Base-by-base conservation (phyloP, 1,140 invertebrate genomes). In the Probaryconus sp. region DNA sequence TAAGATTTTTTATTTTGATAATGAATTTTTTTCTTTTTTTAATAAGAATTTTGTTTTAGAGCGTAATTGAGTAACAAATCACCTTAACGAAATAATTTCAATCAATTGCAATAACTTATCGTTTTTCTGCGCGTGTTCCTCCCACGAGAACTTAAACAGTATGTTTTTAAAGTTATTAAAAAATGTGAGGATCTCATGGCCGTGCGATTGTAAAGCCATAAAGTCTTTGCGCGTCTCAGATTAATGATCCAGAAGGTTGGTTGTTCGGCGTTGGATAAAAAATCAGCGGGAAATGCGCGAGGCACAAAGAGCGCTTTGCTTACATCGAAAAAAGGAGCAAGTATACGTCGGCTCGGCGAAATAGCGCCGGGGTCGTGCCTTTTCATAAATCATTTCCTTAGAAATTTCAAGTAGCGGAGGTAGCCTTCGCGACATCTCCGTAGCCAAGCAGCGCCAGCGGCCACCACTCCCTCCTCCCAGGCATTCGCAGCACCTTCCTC, bases 311-410 rank as follows among this genome's bases (percentile, higher is more conserved):
- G 18, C 58, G 45, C 45, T 10, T 35, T 40, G 43, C 43, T 56
- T 21, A 42, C 33, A 30, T 16, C 24, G 16, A 50, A 64, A 64
- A 60, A 58, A 38, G 40, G 21, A 37, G 2, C 31, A n/a, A 13
- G 55, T 56, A 67, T 61, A 63, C 50, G 42, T 55, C 17, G 33
- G 28, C 56, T 55, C 35, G 56, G 56, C 63, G 26, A 60, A 65
- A 63, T 63, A 63, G 53, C 26, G 5, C 16, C 61, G 33, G 21
- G 50, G 63, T 67, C 56, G 56, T 67, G 58, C 30, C 72, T 76
- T 71, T 69, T 64, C 73, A 79, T 73, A 79, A 79, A 73, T 79
- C 72, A 78, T 78, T 68, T 63, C 50, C 67, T 74, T 78, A 63
- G 76, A 78, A 78, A 74, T 77, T 78, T 78, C 67, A 75, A 78